Percentiles rank a stretch among this genome's conserved stretches.
Conservation (phyloP, 1,140 invertebrate genomes). For the Scaptomyza hsui region DNA sequence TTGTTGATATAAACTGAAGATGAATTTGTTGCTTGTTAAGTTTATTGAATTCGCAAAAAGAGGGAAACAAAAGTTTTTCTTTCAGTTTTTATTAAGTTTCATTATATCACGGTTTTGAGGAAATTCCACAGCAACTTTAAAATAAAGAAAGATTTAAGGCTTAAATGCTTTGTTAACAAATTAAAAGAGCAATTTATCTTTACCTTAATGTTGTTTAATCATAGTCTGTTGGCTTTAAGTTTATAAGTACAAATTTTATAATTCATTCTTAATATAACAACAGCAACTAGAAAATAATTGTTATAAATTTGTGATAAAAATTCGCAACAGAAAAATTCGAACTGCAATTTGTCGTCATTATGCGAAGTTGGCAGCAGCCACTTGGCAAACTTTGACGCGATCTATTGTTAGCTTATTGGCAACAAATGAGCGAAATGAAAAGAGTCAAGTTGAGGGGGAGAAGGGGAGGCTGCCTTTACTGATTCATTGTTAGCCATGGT, state of each 20-base stretch:
- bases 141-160: background rate
- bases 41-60: slow-evolving; percentile 4
- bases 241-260: too few species aligned
- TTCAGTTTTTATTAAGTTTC: background rate
- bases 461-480: background rate
- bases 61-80: background rate
- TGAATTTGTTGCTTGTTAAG: slow-evolving; percentile 9
- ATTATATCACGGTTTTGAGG: background rate
- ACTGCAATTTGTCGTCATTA: slow-evolving; percentile 76
- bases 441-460: background rate
- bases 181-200: background rate
- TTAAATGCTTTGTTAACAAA: background rate
- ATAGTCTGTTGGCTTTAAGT: too few species aligned
- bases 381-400: slow-evolving; percentile 46
- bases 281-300: slow-evolving; percentile 11
- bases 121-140: background rate
- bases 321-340: slow-evolving; percentile 18
- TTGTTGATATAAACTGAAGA: slow-evolving; percentile 6
- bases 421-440: slow-evolving; percentile 32
- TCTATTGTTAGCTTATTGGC: slow-evolving; percentile 63
- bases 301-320: slow-evolving; percentile 48
- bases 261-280: too few species aligned
- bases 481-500: slow-evolving; percentile 33
- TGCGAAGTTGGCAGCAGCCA: slow-evolving; percentile 25
- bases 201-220: background rate